These are phyloP conservation scores for Argyresthia albistria DNA, from an alignment of 2,888 invertebrate species.

Conservation along the genomic window DNA sequence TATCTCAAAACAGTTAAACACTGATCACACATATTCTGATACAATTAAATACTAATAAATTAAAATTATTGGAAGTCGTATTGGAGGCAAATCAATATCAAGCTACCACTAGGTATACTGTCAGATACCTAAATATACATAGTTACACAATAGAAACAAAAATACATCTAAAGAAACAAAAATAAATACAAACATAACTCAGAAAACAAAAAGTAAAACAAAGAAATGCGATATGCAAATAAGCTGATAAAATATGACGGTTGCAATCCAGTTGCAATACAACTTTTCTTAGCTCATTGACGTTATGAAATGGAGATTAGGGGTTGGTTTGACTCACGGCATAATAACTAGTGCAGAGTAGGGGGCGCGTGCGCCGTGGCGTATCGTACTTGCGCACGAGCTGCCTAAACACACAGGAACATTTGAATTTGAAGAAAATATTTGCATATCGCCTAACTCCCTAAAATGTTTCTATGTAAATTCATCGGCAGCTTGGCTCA, in stretches of 20 bases:
- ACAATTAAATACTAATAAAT: constrained; percentile 16
- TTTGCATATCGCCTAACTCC: constrained; percentile 70
- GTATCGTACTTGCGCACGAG: constrained; percentile 20
- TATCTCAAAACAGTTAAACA: constrained; percentile 66
- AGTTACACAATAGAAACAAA: constrained; percentile 42
- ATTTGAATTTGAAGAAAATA: constrained; percentile 62
- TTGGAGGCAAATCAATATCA: constrained; percentile 57
- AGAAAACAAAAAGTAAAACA: constrained; percentile 37
- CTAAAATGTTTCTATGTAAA: constrained; percentile 63
- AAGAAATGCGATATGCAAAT: constrained; percentile 65
- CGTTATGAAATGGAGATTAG: constrained; percentile 16
- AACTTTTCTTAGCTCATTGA: not conserved
- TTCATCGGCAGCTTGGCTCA: constrained; percentile 48
- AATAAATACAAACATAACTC: constrained; percentile 69
- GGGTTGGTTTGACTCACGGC: not conserved
- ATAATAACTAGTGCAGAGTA: constrained; percentile 44
- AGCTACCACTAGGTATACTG: constrained; percentile 16
- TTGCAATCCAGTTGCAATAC: not conserved
- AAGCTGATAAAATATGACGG: constrained; percentile 16
- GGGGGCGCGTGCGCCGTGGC: constrained; percentile 32
- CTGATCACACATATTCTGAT: constrained; percentile 52
- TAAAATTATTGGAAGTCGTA: constrained; percentile 65
- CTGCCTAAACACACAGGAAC: constrained; percentile 22
- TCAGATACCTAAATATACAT: constrained; percentile 6
- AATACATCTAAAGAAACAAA: constrained; percentile 59